Evolutionary conservation across 2,888 invertebrate species (phyloP).

Genomic region (Stenolophus ochropezus): DNA sequence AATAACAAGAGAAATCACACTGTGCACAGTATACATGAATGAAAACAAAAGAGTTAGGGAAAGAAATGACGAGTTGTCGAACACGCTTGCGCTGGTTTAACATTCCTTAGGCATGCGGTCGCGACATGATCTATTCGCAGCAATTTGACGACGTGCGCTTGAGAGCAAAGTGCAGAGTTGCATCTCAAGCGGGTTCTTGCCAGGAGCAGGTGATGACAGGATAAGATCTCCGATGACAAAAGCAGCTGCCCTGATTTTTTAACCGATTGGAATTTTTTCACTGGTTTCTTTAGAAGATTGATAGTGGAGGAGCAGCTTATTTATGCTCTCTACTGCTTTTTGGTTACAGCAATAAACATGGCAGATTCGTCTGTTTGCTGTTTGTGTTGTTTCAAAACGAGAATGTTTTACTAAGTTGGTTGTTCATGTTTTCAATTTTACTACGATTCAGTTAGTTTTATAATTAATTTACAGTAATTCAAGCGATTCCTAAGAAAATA

Average conservation of each 20-base stretch:
- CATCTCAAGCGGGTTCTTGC: slow-evolving; percentile 22
- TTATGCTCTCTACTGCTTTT: neutral
- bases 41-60: slow-evolving; percentile 13
- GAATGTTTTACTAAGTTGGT: slow-evolving; percentile 24
- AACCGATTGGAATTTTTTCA: neutral
- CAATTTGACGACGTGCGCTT: slow-evolving; percentile 44
- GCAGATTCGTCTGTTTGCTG: slow-evolving; percentile 5
- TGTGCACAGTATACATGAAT: slow-evolving; percentile 15
- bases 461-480: no score
- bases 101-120: slow-evolving; percentile 45
- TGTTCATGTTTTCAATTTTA: slow-evolving; percentile 13
- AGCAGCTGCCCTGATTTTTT: slow-evolving; percentile 14
- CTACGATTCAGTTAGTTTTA: no score
- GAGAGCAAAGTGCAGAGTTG: neutral
- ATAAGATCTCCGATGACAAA: neutral
- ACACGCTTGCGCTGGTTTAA: slow-evolving; percentile 35
- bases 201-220: neutral
- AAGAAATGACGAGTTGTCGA: slow-evolving; percentile 53
- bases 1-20: slow-evolving; percentile 43
- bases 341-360: slow-evolving; percentile 1
- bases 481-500: no score
- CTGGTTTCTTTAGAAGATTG: neutral
- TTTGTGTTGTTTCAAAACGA: neutral
- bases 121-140: slow-evolving; percentile 54
- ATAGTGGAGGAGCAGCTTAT: neutral